Conservation (phyloP, 2,113 vertebrate species). For the Dipodomys stephensi region DNA sequence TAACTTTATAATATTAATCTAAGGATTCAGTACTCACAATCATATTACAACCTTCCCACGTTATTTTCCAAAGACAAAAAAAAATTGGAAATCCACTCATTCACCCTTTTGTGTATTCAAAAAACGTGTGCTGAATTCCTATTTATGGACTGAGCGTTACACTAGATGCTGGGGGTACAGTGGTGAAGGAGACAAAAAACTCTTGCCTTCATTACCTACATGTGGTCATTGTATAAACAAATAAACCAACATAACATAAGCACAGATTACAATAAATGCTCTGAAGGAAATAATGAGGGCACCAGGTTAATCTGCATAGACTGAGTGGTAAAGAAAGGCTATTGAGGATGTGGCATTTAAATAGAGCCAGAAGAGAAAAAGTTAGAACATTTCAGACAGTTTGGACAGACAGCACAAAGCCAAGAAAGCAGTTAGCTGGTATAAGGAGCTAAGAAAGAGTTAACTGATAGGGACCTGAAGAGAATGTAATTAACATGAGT, state of each 20-base stretch:
- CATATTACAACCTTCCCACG: not conserved
- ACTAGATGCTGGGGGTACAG: not conserved
- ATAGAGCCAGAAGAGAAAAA: not conserved
- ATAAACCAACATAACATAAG: not conserved
- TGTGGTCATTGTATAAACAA: not conserved
- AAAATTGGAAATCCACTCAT: not conserved
- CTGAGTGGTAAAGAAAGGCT: not conserved
- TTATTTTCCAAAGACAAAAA: constrained; percentile 25
- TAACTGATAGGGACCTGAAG: not conserved
- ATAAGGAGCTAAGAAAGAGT: not conserved
- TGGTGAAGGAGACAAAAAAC: not conserved
- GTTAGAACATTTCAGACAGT: not conserved
- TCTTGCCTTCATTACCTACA: not conserved
- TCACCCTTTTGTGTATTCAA: not conserved
- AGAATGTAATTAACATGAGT: not conserved
- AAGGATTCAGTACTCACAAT: not conserved
- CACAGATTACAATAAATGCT: not conserved
- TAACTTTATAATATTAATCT: not conserved
- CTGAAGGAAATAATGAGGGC: not conserved
- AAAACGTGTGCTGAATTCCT: not conserved
- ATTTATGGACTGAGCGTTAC: not conserved
- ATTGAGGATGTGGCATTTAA: not conserved
- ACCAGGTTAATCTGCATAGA: not conserved
- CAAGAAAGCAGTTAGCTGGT: not conserved
- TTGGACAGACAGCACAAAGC: not conserved